Percentiles rank a stretch among this genome's conserved stretches.
phyloP scores from a whole-genome alignment of 1,140 invertebrate genomes.

The Elysia chlorotica region DNA sequence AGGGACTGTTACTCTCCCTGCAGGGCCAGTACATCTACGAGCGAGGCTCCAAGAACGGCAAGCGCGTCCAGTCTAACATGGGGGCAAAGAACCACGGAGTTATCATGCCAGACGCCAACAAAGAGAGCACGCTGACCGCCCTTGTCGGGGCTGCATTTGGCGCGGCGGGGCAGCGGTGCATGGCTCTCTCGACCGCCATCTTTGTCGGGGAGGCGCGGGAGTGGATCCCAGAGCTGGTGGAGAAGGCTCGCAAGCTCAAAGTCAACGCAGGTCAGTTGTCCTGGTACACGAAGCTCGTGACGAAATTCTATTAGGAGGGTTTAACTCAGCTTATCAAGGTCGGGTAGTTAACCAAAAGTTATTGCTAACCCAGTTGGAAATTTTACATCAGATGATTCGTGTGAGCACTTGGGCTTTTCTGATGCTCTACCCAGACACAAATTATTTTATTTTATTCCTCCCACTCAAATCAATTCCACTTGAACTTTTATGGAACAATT shows the following conservation, averaged over 20 bases:
- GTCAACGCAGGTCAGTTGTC: constrained; percentile 83
- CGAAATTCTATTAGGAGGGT: too few relatives aligned
- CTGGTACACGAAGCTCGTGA: too few relatives aligned
- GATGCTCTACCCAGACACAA: too few relatives aligned
- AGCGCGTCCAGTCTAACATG: constrained; percentile 98
- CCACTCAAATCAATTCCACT: too few relatives aligned
- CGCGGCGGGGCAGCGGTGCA: constrained; percentile 87
- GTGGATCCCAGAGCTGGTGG: constrained; percentile 93
- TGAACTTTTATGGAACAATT: too few relatives aligned
- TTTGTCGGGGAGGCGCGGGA: constrained; percentile 93
- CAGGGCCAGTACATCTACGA: constrained; percentile 96
- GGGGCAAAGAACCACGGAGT: constrained; percentile 99
- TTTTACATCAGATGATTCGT: too few relatives aligned
- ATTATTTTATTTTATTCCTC: too few relatives aligned
- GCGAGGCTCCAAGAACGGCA: constrained; percentile 85
- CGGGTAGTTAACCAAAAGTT: too few relatives aligned
- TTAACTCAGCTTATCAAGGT: too few relatives aligned
- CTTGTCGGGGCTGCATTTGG: constrained; percentile 96
- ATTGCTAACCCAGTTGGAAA: too few relatives aligned
- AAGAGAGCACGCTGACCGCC: constrained; percentile 89
- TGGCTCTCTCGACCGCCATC: constrained; percentile 96
- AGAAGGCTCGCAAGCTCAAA: constrained; percentile 85
- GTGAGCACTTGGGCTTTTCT: too few relatives aligned
- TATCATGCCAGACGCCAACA: constrained; percentile 96
- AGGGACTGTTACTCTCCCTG: not conserved